Base-by-base conservation (phyloP, 2,113 vertebrate genomes). In the Neodontobutis hainanensis region DNA sequence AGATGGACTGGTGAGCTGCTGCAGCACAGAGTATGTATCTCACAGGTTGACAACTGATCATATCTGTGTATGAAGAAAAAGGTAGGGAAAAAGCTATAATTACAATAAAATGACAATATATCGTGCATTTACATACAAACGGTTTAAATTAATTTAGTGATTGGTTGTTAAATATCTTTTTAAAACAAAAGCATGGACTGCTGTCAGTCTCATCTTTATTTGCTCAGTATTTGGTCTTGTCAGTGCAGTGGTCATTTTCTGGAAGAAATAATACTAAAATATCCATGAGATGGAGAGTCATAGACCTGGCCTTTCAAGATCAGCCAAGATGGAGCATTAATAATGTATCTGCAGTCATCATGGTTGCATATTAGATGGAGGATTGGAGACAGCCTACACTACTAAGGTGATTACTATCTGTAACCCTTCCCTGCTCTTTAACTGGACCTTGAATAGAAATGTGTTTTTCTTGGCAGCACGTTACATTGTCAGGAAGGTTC, bases 311-410 rank as follows among this genome's bases (percentile, higher is more conserved):
- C 83, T 85, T 84, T 83, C 77, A 87, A 78, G 68, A 86, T 69
- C 60, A 67, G 77, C 68, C 65, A 5, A 71, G 70, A 78, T 73
- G 61, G 61, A 71, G 51, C 75, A 90, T 90, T 65, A 88, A 90
- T 89, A 88, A 91, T 89, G 52, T 53, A 92, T 85, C 43, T 81
- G 70, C 66, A 63, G 80, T 77, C 85, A 84, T 82, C 84, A 81
- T 49, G 46, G 55, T 83, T 85, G 83, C 87, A 89, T 85, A 85
- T 89, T 79, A 81, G 80, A 90, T 87, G 77, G 47, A 58, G 55
- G 62, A 56, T 75, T 16, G 38, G 79, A 83, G 85, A 86, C 80
- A 76, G 82, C 66, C 81, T 71, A 70, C 56, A 66, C 61, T 77
- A 44, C 75, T 68, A 47, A 81, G 75, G 81, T 87, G 80, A 84